Conservation (phyloP, 1,140 invertebrate genomes). For the Micrasema minimum region DNA sequence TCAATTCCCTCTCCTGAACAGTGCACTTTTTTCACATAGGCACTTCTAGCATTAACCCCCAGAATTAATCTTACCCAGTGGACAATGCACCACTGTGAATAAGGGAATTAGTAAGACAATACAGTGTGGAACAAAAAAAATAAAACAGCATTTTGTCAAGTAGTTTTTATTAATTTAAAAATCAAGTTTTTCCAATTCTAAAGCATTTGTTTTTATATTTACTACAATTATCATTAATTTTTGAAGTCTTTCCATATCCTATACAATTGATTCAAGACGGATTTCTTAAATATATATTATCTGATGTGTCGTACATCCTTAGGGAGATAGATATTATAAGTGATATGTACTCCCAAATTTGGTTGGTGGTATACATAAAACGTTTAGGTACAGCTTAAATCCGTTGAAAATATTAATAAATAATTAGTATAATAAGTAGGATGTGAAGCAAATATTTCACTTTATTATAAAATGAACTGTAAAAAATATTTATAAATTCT, state of each 20-base stretch:
- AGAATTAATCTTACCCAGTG: background rate
- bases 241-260: slow-evolving; percentile 53
- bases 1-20: too few relatives aligned
- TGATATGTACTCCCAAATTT: slow-evolving; percentile 7
- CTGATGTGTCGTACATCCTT: slow-evolving; percentile 43
- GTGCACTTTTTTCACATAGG: too few relatives aligned
- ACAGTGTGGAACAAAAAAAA: slow-evolving; percentile 25
- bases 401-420: background rate
- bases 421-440: background rate
- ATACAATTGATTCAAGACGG: slow-evolving; percentile 51
- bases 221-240: slow-evolving; percentile 47
- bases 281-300: slow-evolving; percentile 48
- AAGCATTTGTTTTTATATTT: slow-evolving; percentile 50
- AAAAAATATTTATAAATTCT: too few relatives aligned
- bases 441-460: background rate
- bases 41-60: too few relatives aligned
- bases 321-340: slow-evolving; percentile 39
- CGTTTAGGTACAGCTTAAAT: background rate
- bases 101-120: background rate
- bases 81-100: background rate
- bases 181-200: slow-evolving; percentile 53
- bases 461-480: too few relatives aligned
- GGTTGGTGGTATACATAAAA: slow-evolving; percentile 4
- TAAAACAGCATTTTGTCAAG: slow-evolving; percentile 35
- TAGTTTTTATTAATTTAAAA: slow-evolving; percentile 53